A percentile compares a stretch with the other conserved stretches of the same genome.
These are phyloP conservation scores for Antennarius maculatus DNA, from an alignment of 2,797 vertebrate genomes.

Conservation along the genomic window DNA sequence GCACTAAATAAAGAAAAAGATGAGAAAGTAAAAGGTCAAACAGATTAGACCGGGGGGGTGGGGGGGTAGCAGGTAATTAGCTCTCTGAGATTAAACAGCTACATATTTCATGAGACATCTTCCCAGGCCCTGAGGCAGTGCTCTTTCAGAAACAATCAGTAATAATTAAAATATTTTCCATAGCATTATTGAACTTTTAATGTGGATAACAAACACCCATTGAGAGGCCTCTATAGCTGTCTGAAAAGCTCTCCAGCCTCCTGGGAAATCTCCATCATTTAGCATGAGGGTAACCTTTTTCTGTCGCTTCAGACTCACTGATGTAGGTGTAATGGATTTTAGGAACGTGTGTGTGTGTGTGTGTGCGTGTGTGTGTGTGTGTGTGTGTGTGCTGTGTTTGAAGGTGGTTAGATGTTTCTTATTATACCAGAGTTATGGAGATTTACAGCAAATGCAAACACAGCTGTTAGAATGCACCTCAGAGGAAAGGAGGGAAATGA, in stretches of 20 bases:
- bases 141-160: conserved; percentile 78
- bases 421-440: too few relatives aligned
- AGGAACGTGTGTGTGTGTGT: conserved; percentile 15
- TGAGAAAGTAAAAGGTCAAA: conserved; percentile 39
- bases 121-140: conserved; percentile 69
- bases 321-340: conserved; percentile 63
- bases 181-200: conserved; percentile 80
- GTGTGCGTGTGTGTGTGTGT: conserved; percentile 26
- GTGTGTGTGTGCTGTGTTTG: conserved; percentile 10
- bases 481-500: too few relatives aligned
- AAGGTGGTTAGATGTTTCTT: too few relatives aligned
- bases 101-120: conserved; percentile 74
- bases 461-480: too few relatives aligned
- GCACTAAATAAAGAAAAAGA: conserved; percentile 12
- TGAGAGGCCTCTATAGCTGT: conserved; percentile 34
- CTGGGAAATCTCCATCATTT: conserved; percentile 62
- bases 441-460: too few relatives aligned
- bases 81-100: conserved; percentile 77
- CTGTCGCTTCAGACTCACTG: conserved; percentile 54
- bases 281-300: conserved; percentile 67
- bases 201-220: conserved; percentile 79
- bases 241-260: conserved; percentile 41
- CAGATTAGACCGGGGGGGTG: conserved; percentile 33
- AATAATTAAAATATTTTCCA: conserved; percentile 84
- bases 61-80: conserved; percentile 72